phyloP scores from a whole-genome alignment of 2,797 vertebrate species.

The Hozukius guyotensis region DNA sequence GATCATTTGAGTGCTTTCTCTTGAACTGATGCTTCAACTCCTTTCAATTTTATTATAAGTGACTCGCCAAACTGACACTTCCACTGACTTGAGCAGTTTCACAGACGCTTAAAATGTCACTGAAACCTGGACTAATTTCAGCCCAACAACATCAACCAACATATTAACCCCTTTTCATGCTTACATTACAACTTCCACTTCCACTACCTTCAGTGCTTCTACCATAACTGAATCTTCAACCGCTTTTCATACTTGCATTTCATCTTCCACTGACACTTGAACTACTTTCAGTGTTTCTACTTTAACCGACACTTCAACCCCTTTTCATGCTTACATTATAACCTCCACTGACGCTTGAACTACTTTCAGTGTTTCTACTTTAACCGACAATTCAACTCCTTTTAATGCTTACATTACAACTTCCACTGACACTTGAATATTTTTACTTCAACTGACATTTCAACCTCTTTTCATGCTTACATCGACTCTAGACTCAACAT shows the following conservation, averaged over 20 bases:
- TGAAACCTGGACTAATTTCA: not conserved
- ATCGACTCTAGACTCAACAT: accelerated
- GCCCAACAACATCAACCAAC: not conserved
- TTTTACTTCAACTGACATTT: too few relatives aligned
- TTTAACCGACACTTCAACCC: not conserved
- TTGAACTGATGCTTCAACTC: not conserved
- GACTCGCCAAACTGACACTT: not conserved
- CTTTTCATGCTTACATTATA: not conserved
- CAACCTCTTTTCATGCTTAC: too few relatives aligned
- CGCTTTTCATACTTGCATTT: not conserved
- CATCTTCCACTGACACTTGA: not conserved
- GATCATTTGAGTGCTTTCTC: not conserved
- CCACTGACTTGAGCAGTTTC: not conserved
- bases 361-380: not conserved
- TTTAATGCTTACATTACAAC: too few relatives aligned
- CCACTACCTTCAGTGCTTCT: too few relatives aligned
- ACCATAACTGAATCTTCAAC: too few relatives aligned
- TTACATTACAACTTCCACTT: too few relatives aligned
- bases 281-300: not conserved
- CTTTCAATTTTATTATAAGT: not conserved
- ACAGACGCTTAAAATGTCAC: not conserved
- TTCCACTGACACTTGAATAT: accelerated
- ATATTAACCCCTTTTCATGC: too few relatives aligned
- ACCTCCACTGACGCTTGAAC: not conserved
- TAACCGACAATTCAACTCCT: not conserved